These are phyloP conservation scores for Micromys minutus DNA, from an alignment of 2,113 vertebrate genomes.

Conservation along the genomic window DNA sequence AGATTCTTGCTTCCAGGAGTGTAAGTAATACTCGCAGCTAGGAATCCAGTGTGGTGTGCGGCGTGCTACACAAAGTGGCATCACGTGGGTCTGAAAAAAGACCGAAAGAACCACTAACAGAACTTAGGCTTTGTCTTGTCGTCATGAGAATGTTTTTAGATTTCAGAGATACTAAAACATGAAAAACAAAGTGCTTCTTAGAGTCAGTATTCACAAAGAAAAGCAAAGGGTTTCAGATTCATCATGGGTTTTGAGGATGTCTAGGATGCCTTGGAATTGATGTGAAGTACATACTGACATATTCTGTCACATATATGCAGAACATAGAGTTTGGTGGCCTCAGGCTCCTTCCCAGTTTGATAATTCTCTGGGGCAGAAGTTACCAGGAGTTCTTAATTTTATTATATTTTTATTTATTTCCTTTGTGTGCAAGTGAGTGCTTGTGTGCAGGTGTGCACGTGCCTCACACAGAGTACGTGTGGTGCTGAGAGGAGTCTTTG, in stretches of 20 bases:
- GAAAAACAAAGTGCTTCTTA: not conserved
- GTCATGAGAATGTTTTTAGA: not conserved
- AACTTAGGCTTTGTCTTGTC: not conserved
- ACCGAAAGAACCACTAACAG: not conserved
- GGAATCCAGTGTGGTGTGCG: rapidly evolving
- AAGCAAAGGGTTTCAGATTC: not conserved
- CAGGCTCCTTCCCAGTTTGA: not conserved
- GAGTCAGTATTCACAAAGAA: not conserved
- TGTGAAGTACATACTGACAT: not conserved
- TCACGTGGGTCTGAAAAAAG: not conserved
- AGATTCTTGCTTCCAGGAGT: constrained; percentile 96
- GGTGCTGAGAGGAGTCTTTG: not conserved
- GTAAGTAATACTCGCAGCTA: constrained; percentile 80
- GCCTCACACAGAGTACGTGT: not conserved
- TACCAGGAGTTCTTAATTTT: not conserved
- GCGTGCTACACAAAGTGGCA: too few relatives aligned
- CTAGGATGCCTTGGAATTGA: not conserved
- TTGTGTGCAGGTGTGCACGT: not conserved
- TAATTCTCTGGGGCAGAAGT: not conserved
- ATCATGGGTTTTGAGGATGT: not conserved
- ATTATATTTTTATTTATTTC: not conserved
- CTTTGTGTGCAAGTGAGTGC: not conserved
- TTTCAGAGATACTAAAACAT: constrained; percentile 11
- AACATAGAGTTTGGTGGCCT: not conserved
- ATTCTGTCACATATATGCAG: not conserved